Conservation (phyloP, 2,113 vertebrate genomes). For the Crotalus tigris region DNA sequence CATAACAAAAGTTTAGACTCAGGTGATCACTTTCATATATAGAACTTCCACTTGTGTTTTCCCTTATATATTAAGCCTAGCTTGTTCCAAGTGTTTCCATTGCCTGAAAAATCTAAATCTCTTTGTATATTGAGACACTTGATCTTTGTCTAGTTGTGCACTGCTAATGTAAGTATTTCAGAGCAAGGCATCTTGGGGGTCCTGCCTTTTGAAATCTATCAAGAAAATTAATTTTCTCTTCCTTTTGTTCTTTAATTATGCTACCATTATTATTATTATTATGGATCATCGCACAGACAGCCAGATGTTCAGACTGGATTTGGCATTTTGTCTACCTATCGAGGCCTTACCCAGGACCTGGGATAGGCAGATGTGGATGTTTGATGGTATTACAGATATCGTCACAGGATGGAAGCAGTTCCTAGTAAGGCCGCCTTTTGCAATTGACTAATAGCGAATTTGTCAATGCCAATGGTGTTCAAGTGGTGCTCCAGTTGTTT, state of each 20-base stretch:
- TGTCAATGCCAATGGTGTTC: too few relatives aligned
- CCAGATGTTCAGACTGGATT: too few relatives aligned
- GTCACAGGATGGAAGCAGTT: too few relatives aligned
- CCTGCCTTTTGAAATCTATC: not conserved
- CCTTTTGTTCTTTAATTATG: not conserved
- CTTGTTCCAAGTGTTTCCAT: not conserved
- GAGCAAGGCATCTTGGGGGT: not conserved
- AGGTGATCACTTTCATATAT: not conserved
- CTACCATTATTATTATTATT: not conserved
- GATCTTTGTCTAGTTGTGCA: not conserved
- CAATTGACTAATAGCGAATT: too few relatives aligned
- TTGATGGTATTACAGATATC: too few relatives aligned
- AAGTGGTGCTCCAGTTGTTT: too few relatives aligned
- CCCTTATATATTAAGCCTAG: not conserved
- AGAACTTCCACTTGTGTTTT: not conserved
- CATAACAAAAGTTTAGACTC: not conserved
- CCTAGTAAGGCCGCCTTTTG: too few relatives aligned
- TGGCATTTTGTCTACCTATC: too few relatives aligned
- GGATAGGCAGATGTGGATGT: too few relatives aligned
- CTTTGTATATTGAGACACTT: not conserved
- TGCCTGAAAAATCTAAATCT: not conserved
- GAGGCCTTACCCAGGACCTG: too few relatives aligned
- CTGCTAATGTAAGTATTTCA: not conserved
- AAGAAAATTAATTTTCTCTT: not conserved
- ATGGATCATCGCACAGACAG: not conserved